phyloP scores from a whole-genome alignment of 2,888 invertebrate species.

The Sipunculus nudus region DNA sequence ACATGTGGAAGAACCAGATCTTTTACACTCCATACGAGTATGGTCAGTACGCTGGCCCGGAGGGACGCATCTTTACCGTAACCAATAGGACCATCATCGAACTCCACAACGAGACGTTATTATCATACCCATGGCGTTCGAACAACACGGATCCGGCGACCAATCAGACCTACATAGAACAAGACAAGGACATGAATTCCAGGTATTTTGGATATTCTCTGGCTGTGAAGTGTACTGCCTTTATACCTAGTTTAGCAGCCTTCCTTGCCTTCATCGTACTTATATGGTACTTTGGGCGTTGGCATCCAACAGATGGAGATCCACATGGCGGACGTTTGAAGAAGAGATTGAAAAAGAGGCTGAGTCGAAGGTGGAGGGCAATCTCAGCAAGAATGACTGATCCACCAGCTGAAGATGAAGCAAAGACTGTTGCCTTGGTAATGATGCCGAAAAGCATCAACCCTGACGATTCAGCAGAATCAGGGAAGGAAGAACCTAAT shows the following conservation, averaged over 20 bases:
- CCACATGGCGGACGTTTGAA: slow-evolving; percentile 24
- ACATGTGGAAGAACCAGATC: slow-evolving; percentile 71
- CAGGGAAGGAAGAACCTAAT: too few relatives aligned
- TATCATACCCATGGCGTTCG: slow-evolving; percentile 65
- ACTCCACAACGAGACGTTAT: slow-evolving; percentile 56
- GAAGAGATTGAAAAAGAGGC: slow-evolving; percentile 18
- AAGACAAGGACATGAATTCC: slow-evolving; percentile 69
- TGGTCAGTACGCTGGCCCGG: slow-evolving; percentile 68
- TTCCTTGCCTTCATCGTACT: slow-evolving; percentile 56
- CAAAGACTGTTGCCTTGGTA: too few relatives aligned
- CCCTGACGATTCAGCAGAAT: too few relatives aligned
- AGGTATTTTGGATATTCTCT: slow-evolving; percentile 66
- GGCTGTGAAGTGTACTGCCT: slow-evolving; percentile 67
- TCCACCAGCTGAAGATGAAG: too few relatives aligned
- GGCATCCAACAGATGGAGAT: slow-evolving; percentile 20
- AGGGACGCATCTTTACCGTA: slow-evolving; percentile 60
- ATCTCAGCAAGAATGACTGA: too few relatives aligned
- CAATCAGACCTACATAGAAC: slow-evolving; percentile 60
- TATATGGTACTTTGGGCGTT: slow-evolving; percentile 55
- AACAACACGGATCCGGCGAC: slow-evolving; percentile 64
- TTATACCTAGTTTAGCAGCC: slow-evolving; percentile 63
- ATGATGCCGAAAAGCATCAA: too few relatives aligned
- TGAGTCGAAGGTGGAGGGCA: too few relatives aligned
- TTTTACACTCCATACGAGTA: slow-evolving; percentile 68
- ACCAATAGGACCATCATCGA: slow-evolving; percentile 47